Evolutionary conservation across 2,888 invertebrate genomes (phyloP).

Genomic region (Julus scanicus): DNA sequence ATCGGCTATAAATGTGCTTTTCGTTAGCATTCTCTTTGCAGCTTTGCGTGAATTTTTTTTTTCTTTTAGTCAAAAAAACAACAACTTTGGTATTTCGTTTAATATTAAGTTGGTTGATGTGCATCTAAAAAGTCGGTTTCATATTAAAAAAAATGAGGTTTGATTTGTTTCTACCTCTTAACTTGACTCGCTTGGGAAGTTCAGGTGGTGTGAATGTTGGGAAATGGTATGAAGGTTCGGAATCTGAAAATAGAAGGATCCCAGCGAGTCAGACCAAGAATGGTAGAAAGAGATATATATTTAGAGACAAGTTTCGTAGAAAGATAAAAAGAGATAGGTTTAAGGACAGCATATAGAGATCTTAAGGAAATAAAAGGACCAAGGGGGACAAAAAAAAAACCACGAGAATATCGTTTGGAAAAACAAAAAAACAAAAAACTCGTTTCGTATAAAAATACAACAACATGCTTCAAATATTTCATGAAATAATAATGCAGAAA

Average conservation of each 20-base stretch:
- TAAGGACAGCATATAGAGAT: background rate
- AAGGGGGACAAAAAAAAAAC: background rate
- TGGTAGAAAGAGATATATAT: conserved; percentile 37
- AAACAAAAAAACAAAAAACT: background rate
- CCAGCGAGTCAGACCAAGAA: conserved; percentile 57
- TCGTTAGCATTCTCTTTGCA: background rate
- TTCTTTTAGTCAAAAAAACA: background rate
- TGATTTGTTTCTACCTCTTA: conserved; percentile 58
- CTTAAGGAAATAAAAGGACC: background rate
- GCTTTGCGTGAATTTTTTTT: background rate
- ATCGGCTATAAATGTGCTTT: background rate
- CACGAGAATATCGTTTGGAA: background rate
- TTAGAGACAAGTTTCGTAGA: conserved; percentile 31
- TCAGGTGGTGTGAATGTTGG: conserved; percentile 98
- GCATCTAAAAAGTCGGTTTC: conserved; percentile 49
- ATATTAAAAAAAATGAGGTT: conserved; percentile 55
- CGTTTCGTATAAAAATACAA: conserved; percentile 15
- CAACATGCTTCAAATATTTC: background rate
- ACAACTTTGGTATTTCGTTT: background rate
- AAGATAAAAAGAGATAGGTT: background rate
- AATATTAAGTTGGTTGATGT: background rate
- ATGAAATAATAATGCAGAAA: conserved; percentile 3
- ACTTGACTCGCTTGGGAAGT: conserved; percentile 87
- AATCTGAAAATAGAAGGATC: conserved; percentile 60
- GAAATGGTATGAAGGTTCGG: conserved; percentile 60